These are phyloP conservation scores for Syndactyla subalaris DNA, from an alignment of 2,797 vertebrate genomes.

Conservation along the genomic window DNA sequence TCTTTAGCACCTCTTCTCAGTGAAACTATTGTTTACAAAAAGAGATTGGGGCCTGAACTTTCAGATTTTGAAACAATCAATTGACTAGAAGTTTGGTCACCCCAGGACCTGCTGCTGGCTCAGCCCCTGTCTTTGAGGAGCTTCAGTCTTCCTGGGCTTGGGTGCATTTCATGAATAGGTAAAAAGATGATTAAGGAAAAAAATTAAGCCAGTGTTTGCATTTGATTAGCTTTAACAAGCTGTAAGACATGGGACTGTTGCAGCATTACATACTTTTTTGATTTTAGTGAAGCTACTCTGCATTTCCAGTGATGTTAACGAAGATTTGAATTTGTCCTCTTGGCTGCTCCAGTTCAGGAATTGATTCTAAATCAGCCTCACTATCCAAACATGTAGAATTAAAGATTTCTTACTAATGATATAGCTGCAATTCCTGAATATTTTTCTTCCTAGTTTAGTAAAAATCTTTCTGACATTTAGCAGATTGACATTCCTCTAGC, in stretches of 20 bases:
- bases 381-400: conserved; percentile 43
- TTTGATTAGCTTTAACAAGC: background rate
- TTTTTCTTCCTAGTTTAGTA: conserved; percentile 61
- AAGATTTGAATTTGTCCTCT: background rate
- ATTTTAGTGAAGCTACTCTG: background rate
- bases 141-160: background rate
- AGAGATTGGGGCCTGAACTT: background rate
- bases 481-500: conserved; percentile 63
- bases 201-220: background rate
- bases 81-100: background rate
- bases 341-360: background rate
- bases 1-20: background rate
- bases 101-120: background rate
- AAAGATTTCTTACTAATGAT: conserved; percentile 42
- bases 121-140: background rate
- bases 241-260: background rate
- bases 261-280: background rate
- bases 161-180: background rate
- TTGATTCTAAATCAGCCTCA: conserved; percentile 32
- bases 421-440: background rate
- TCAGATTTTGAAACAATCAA: background rate
- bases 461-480: conserved; percentile 61
- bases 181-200: background rate
- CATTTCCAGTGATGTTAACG: background rate
- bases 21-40: background rate